Percentiles rank a stretch among this genome's conserved stretches.
Conservation (phyloP, 2,888 invertebrate genomes). For the Lithophane leautieri region DNA sequence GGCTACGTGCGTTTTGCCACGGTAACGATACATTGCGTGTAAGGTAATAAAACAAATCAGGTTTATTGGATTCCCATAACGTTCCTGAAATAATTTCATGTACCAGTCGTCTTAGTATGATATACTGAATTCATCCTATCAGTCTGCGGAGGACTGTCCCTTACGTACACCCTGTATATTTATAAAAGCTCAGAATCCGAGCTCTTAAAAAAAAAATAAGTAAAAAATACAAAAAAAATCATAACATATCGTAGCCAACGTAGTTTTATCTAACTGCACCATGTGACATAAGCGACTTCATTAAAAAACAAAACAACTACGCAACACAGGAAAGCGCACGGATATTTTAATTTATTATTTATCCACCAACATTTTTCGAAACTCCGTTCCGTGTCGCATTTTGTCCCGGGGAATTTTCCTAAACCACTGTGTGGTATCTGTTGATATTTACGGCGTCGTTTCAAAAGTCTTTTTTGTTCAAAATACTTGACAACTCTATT, state of each 20-base stretch:
- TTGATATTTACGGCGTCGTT: conserved; percentile 62
- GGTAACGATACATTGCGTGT: no score
- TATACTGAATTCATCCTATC: no score
- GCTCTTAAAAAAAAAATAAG: background rate
- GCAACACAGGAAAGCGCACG: conserved; percentile 35
- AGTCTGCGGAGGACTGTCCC: no score
- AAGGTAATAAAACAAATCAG: no score
- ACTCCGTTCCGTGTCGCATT: conserved; percentile 55
- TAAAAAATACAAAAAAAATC: background rate
- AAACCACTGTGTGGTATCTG: conserved; percentile 62
- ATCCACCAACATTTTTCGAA: conserved; percentile 54
- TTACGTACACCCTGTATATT: no score
- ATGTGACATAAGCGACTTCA: conserved; percentile 41
- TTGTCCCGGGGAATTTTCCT: conserved; percentile 58
- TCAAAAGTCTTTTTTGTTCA: conserved; percentile 66
- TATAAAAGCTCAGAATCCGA: background rate
- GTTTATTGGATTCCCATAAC: no score
- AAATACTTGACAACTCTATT: conserved; percentile 71
- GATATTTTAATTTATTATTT: conserved; percentile 61
- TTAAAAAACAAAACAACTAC: conserved; percentile 54
- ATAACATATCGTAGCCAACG: background rate
- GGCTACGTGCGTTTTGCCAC: no score
- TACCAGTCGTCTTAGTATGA: no score
- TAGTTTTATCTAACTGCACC: conserved; percentile 40
- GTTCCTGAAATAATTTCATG: no score